Conservation (phyloP, 2,113 vertebrate genomes). For the Nycticorax nycticorax region DNA sequence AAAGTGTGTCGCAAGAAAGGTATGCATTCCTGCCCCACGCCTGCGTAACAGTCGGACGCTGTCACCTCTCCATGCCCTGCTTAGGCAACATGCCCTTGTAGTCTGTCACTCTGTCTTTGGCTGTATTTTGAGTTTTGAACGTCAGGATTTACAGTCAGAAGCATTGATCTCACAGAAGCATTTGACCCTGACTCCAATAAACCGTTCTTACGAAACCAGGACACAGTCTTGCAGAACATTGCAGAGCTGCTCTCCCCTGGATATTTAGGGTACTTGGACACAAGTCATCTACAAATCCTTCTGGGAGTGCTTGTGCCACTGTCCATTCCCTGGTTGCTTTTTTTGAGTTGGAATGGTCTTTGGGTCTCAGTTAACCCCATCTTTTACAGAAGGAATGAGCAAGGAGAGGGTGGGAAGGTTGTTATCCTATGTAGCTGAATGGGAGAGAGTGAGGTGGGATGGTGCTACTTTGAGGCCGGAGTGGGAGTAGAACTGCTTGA, state of each 20-base stretch:
- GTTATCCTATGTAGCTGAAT: neutral
- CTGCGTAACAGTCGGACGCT: neutral
- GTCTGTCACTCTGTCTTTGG: neutral
- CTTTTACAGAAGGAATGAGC: neutral
- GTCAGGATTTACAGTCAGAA: neutral
- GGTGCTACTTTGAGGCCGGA: neutral
- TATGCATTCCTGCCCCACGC: constrained; percentile 20
- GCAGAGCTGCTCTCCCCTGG: neutral
- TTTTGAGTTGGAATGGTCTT: neutral
- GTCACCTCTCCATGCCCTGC: neutral
- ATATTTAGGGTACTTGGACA: neutral
- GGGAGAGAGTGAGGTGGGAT: neutral
- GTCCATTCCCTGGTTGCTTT: neutral
- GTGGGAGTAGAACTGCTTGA: neutral
- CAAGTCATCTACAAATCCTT: neutral
- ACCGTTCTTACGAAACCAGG: neutral
- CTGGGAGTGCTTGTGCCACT: neutral
- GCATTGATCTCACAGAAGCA: neutral
- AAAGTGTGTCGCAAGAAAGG: constrained; percentile 99
- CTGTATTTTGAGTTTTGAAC: neutral
- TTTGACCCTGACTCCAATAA: neutral
- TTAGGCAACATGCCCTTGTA: neutral
- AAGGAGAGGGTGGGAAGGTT: neutral
- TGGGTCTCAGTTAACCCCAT: neutral
- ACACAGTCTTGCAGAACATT: neutral